These are phyloP conservation scores for Ovis canadensis DNA, from an alignment of 2,113 vertebrate species.

Conservation along the genomic window DNA sequence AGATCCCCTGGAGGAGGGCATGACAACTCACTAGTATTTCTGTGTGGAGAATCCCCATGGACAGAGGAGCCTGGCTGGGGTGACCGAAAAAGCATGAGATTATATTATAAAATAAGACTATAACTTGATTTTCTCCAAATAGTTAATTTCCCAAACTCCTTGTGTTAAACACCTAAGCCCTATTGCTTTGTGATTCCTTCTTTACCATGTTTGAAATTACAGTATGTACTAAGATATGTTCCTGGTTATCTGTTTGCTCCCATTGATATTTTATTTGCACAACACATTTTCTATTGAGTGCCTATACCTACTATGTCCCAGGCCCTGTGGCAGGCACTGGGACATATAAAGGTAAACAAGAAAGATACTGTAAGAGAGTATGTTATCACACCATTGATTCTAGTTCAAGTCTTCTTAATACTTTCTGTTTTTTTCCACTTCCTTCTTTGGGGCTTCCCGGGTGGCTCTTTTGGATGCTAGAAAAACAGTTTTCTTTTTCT, in stretches of 20 bases:
- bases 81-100: background rate
- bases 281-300: background rate
- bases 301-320: background rate
- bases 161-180: background rate
- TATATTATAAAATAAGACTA: background rate
- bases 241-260: background rate
- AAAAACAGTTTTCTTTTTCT: background rate
- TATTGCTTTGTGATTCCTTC: constrained; percentile 1
- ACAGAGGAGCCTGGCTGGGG: background rate
- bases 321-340: background rate
- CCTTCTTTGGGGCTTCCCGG: background rate
- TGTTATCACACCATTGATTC: background rate
- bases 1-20: background rate
- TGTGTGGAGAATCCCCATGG: background rate
- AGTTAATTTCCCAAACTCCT: background rate
- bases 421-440: background rate
- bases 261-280: background rate
- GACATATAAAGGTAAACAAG: background rate
- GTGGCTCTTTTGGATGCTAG: background rate
- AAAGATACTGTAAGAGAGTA: background rate
- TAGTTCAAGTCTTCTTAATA: background rate
- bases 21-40: background rate
- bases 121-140: constrained; percentile 29
- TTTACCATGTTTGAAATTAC: background rate
- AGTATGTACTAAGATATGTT: background rate